These are phyloP conservation scores for Oplegnathus fasciatus DNA, from an alignment of 2,113 vertebrate genomes.

Conservation along the genomic window DNA sequence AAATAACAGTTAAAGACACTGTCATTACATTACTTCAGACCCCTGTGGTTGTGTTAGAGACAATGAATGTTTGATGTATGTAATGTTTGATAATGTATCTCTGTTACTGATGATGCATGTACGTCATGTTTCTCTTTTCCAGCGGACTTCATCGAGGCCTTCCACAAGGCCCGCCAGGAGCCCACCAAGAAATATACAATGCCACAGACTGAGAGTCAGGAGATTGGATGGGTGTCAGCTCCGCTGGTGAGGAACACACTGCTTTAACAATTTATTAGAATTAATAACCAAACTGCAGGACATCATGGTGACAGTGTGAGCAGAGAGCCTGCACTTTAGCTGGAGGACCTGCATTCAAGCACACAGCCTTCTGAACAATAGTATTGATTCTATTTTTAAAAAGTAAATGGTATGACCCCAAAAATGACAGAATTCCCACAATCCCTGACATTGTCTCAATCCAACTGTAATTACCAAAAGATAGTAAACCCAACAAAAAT, in stretches of 20 bases:
- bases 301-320: background rate
- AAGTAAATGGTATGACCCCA: background rate
- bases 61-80: background rate
- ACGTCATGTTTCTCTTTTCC: conserved; percentile 1
- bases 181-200: conserved; percentile 89
- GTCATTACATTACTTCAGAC: too few species aligned
- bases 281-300: background rate
- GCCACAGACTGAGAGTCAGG: conserved; percentile 91
- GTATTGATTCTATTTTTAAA: background rate
- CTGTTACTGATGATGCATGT: background rate
- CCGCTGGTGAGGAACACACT: conserved; percentile 85
- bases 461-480: too few species aligned
- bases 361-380: background rate
- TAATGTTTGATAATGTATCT: too few species aligned
- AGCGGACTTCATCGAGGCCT: conserved; percentile 87
- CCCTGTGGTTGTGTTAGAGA: background rate
- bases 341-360: background rate
- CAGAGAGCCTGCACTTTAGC: background rate
- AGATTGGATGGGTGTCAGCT: conserved; percentile 90
- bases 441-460: too few species aligned
- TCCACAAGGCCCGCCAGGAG: conserved; percentile 82
- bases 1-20: background rate
- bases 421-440: too few species aligned
- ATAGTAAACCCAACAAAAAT: too few species aligned
- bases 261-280: fast-evolving